phyloP scores from a whole-genome alignment of 2,797 vertebrate genomes.

The Muscicapa striata region DNA sequence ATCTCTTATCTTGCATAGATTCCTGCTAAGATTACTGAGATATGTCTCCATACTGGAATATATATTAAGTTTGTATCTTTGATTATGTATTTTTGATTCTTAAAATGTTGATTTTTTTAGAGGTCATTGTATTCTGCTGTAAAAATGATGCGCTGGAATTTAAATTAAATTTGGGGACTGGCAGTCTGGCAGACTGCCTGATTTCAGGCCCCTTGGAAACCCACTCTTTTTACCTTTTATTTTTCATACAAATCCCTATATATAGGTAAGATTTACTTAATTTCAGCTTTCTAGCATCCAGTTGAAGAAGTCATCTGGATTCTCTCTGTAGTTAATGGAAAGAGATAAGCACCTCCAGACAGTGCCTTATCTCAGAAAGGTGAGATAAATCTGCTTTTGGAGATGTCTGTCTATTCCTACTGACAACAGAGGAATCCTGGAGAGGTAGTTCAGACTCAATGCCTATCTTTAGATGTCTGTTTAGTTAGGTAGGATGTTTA shows the following conservation, averaged over 20 bases:
- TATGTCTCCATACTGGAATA: neutral
- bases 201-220: neutral
- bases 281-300: neutral
- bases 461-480: neutral
- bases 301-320: neutral
- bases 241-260: neutral
- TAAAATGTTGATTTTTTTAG: neutral
- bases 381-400: slow-evolving; percentile 21
- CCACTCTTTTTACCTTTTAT: neutral
- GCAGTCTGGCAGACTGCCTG: neutral
- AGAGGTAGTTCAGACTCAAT: neutral
- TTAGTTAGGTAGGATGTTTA: neutral
- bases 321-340: neutral
- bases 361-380: neutral
- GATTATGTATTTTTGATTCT: neutral
- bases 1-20: neutral
- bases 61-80: neutral
- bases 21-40: neutral
- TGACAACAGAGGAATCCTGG: neutral
- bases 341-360: neutral
- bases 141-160: neutral
- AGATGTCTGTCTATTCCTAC: neutral
- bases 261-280: neutral
- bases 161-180: neutral
- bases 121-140: neutral